phyloP scores from a whole-genome alignment of 2,888 invertebrate species.

The Physocephala rufipes region DNA sequence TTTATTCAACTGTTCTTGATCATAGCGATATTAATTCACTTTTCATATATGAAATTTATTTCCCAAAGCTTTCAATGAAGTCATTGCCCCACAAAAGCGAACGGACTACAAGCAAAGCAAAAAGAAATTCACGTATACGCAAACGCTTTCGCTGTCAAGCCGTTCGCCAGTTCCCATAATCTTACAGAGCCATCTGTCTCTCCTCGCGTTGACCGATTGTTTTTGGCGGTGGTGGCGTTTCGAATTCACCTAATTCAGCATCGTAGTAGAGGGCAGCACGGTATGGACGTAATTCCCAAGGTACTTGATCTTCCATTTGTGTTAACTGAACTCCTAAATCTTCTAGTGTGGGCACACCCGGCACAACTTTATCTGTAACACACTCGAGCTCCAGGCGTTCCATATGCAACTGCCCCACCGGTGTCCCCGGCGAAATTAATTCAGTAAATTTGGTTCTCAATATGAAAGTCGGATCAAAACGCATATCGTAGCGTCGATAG shows the following conservation, averaged over 20 bases:
- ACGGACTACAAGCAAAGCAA: no score
- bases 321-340: constrained; percentile 86
- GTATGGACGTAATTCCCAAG: constrained; percentile 81
- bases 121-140: constrained; percentile 44
- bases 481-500: constrained; percentile 77
- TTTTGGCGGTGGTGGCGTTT: constrained; percentile 71
- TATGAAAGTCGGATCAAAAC: constrained; percentile 75
- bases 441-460: constrained; percentile 74
- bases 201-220: constrained; percentile 57
- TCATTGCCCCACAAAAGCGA: no score
- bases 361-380: constrained; percentile 74
- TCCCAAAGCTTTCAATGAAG: no score
- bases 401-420: constrained; percentile 76
- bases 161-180: constrained; percentile 42
- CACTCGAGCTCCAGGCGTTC: constrained; percentile 87
- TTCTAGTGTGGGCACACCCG: constrained; percentile 79
- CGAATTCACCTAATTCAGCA: constrained; percentile 79
- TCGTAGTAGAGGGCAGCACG: constrained; percentile 77
- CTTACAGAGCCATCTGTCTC: constrained; percentile 54
- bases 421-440: constrained; percentile 72
- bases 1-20: no score
- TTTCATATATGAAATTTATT: no score
- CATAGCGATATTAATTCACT: no score
- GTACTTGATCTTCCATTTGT: constrained; percentile 79
- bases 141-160: constrained; percentile 40